Conservation (phyloP, 2,888 invertebrate genomes). For the Kryphioiulus occultus region DNA sequence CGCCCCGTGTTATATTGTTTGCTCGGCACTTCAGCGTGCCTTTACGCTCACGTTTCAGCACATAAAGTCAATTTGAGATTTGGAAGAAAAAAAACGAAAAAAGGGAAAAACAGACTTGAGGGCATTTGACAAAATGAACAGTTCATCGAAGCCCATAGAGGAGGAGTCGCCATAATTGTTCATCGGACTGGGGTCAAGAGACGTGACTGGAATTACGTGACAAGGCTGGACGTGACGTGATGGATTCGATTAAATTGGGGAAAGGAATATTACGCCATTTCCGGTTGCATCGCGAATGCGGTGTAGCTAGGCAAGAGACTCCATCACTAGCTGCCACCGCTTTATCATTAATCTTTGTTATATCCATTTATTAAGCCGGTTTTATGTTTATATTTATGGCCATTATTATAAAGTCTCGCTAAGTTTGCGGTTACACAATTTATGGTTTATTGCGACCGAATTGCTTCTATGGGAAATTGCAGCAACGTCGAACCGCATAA, state of each 20-base stretch:
- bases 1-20: neutral
- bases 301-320: neutral
- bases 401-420: slow-evolving; percentile 5
- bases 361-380: slow-evolving; percentile 5
- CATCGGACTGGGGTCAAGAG: neutral
- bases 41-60: slow-evolving; percentile 2
- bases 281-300: neutral
- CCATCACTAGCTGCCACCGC: neutral
- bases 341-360: neutral
- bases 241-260: neutral
- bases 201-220: neutral
- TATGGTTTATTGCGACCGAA: neutral
- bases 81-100: neutral
- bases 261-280: neutral
- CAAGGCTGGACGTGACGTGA: neutral
- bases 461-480: neutral
- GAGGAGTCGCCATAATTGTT: neutral
- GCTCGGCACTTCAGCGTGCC: neutral
- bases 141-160: neutral
- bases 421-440: neutral
- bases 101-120: too few relatives aligned
- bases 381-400: slow-evolving; percentile 5
- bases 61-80: neutral
- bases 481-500: neutral
- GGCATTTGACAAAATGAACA: slow-evolving; percentile 5